A percentile compares a stretch with the other conserved stretches of the same genome.
Evolutionary conservation across 2,888 invertebrate species (phyloP).

Genomic region (Drosophila anceps): DNA sequence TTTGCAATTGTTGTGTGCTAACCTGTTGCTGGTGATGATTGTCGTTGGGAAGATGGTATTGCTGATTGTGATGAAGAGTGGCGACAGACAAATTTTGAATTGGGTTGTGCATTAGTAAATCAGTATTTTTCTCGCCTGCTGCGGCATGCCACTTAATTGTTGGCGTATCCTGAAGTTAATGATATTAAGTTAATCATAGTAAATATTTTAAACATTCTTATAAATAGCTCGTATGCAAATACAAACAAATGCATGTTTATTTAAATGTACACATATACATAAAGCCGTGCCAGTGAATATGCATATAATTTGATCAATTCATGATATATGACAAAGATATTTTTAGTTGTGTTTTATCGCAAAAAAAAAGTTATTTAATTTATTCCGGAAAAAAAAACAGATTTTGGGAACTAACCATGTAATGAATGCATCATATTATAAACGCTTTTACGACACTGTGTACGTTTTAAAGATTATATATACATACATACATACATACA

Average conservation of each 20-base stretch:
- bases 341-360: constrained; percentile 32
- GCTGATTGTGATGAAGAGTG: constrained; percentile 68
- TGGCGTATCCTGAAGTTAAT: constrained; percentile 82
- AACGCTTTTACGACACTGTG: constrained; percentile 12
- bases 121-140: constrained; percentile 75
- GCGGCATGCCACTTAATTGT: constrained; percentile 75
- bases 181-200: constrained; percentile 39
- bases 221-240: constrained; percentile 15
- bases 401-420: background rate
- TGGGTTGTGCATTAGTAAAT: constrained; percentile 82
- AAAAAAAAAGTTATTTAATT: background rate
- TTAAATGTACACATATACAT: constrained; percentile 14
- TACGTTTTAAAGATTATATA: constrained; percentile 5
- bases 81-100: constrained; percentile 79
- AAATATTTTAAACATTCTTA: constrained; percentile 21
- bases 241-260: background rate
- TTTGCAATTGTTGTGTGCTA: constrained; percentile 77
- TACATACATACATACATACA: no score
- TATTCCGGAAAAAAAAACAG: background rate
- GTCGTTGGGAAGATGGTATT: constrained; percentile 60
- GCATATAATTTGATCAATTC: constrained; percentile 9
- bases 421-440: constrained; percentile 3
- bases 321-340: background rate
- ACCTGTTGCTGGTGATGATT: constrained; percentile 70
- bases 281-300: constrained; percentile 23